phyloP scores from a whole-genome alignment of 2,113 vertebrate species.

The Lasiurus cinereus region DNA sequence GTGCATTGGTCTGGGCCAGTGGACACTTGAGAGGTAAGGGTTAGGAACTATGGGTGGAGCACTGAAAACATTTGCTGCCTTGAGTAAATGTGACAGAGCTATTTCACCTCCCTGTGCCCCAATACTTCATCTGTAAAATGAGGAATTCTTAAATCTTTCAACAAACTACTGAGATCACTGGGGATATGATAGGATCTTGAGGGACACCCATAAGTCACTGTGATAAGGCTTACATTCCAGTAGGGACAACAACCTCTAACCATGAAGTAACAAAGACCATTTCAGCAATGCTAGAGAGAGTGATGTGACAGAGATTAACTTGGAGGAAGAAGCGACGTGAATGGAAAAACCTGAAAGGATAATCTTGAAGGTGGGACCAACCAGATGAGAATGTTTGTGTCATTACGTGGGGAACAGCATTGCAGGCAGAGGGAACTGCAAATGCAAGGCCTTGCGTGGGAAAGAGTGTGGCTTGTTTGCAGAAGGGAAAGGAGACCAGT shows the following conservation, averaged over 20 bases:
- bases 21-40: not conserved
- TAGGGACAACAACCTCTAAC: not conserved
- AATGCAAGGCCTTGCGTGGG: not conserved
- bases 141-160: not conserved
- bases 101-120: not conserved
- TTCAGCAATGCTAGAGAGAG: not conserved
- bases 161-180: not conserved
- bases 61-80: not conserved
- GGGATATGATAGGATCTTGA: not conserved
- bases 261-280: not conserved
- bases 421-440: not conserved
- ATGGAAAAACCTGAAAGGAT: not conserved
- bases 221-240: not conserved
- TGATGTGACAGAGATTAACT: not conserved
- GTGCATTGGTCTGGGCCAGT: not conserved
- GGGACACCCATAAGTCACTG: not conserved
- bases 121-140: not conserved
- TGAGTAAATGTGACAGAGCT: not conserved
- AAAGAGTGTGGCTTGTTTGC: not conserved
- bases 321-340: not conserved
- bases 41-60: not conserved
- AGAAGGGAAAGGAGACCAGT: not conserved
- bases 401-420: not conserved
- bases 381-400: too few species aligned
- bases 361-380: not conserved